Evolutionary conservation across 2,797 vertebrate species (phyloP).

Genomic region (Urosaurus nigricauda): DNA sequence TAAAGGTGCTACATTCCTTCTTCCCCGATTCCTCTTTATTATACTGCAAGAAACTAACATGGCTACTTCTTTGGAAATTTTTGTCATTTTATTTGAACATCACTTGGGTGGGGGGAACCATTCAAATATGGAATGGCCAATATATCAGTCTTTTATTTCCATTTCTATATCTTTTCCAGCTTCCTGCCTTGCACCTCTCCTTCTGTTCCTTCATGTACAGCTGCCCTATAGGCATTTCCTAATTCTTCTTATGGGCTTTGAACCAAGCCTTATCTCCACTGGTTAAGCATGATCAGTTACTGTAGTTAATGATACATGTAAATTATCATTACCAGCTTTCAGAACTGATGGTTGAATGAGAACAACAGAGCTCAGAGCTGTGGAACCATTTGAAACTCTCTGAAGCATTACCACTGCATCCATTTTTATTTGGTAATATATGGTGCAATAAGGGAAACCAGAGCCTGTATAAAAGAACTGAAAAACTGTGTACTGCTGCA

Average conservation of each 20-base stretch:
- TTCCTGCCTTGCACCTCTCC: fast-evolving
- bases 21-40: too few relatives aligned
- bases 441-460: neutral
- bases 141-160: neutral
- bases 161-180: neutral
- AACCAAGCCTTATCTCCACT: neutral
- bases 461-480: neutral
- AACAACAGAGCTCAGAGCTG: neutral
- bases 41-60: too few relatives aligned
- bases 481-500: neutral
- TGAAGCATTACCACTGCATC: neutral
- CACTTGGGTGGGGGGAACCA: neutral
- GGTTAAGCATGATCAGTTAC: slow-evolving; percentile 2
- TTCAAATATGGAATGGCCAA: neutral
- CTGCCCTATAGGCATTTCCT: neutral
- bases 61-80: neutral
- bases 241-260: fast-evolving
- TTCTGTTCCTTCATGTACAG: neutral
- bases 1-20: too few relatives aligned
- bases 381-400: neutral
- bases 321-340: slow-evolving; percentile 27
- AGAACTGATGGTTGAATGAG: neutral
- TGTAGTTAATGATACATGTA: slow-evolving; percentile 16
- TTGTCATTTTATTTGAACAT: neutral
- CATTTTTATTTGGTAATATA: slow-evolving; percentile 1